Base-by-base conservation (phyloP, 2,113 vertebrate species). In the Typhlomys cinereus region DNA sequence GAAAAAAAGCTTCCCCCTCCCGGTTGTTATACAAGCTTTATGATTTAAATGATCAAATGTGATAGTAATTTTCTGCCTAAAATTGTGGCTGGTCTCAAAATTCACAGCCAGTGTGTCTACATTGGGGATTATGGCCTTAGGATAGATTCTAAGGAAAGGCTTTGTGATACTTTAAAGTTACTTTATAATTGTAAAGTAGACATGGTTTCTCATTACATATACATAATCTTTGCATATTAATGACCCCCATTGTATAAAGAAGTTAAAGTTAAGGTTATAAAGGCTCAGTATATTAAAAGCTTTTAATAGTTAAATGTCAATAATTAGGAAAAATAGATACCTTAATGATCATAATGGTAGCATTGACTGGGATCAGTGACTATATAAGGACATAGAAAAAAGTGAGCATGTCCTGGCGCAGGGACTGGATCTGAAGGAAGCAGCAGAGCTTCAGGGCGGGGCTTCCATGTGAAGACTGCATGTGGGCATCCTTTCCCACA, bases 11-110 rank as follows among this genome's bases (percentile, higher is more conserved):
- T 46, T 80, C 87, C 84, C 18, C n/a, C 64, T 74, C 57, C 89
- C 71, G 80, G 39, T 48, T 78, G 88, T 70, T 52, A 71, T 15
- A 20, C 54, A 80, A 20, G 11, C 48, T 39, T 83, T 13, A 39
- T 64, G 20, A 67, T 79, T 54, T 46, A 84, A 66, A 93, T 85
- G 31, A 7, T 88, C 36, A 85, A 39, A 57, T 69, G 34, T 34
- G 73, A 71, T 67, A 34, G 41, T 59, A 39, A 79, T 82, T 29
- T 57, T 92, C 86, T 87, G 7, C 21, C 66, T 70, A 80, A 95
- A 95, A 91, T 44, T 89, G 14, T 31, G n/a, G 17, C 66, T 89
- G 70, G 64, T 71, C 94, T 93, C 57, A 95, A 89, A 41, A 89
- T n/a, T 74, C 8, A 66, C 50, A 70, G 13, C 10, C 79, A 70